Conservation (phyloP, 2,888 invertebrate species). For the Hetaerina titia region DNA sequence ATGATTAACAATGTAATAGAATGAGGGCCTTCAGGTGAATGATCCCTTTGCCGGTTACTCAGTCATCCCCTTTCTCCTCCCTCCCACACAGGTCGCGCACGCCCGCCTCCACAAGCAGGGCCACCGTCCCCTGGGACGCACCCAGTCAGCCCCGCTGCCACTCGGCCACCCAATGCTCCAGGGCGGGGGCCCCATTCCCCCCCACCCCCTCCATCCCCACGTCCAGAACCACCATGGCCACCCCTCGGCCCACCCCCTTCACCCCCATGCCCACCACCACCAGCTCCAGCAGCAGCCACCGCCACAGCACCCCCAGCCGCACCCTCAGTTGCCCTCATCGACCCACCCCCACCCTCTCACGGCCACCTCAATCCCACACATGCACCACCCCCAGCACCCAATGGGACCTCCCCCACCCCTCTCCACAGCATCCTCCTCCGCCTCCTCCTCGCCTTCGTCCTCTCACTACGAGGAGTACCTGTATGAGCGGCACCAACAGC, state of each 20-base stretch:
- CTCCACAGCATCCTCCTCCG: constrained; percentile 92
- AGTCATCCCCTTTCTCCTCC: too few species aligned
- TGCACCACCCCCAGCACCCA: constrained; percentile 88
- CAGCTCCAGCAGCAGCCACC: constrained; percentile 80
- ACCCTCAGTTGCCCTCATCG: neutral
- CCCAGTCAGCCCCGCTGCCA: constrained; percentile 95
- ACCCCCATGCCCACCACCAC: constrained; percentile 81
- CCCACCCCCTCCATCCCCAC: constrained; percentile 73
- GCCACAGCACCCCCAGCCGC: constrained; percentile 74
- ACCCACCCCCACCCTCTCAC: constrained; percentile 46
- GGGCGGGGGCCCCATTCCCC: constrained; percentile 76
- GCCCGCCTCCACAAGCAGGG: constrained; percentile 85
- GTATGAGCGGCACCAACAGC: constrained; percentile 71
- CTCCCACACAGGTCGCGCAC: constrained; percentile 78
- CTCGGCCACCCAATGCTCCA: constrained; percentile 92
- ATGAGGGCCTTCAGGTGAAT: too few species aligned
- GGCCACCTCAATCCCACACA: constrained; percentile 46
- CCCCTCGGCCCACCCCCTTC: constrained; percentile 74
- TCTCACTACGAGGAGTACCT: constrained; percentile 79
- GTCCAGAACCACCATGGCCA: constrained; percentile 75
- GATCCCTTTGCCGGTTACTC: too few species aligned
- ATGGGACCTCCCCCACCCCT: constrained; percentile 95
- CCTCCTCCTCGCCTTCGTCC: constrained; percentile 76
- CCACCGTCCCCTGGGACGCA: constrained; percentile 92
- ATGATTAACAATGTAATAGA: too few species aligned